Percentiles rank a stretch among this genome's conserved stretches.
Conservation (phyloP, 1,140 invertebrate genomes). For the Drosophila saltans region DNA sequence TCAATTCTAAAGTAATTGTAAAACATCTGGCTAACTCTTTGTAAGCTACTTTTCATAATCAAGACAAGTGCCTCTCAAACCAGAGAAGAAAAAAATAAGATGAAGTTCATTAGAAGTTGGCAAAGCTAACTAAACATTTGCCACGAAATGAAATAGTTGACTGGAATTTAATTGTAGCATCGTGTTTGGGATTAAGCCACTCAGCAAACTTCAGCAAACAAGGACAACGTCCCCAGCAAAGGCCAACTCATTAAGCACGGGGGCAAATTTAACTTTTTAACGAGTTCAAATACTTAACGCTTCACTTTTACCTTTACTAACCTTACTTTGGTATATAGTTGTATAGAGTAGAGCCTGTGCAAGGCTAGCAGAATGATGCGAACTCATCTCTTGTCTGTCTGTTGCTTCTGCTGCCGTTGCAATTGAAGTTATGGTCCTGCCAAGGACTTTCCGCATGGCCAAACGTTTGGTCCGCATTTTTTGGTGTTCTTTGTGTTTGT, state of each 20-base stretch:
- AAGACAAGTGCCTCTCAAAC: neutral
- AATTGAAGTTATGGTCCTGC: constrained; percentile 32
- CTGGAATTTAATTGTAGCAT: constrained; percentile 54
- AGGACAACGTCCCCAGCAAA: constrained; percentile 5
- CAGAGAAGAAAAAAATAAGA: too few species aligned
- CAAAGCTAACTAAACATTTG: constrained; percentile 7
- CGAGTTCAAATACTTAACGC: constrained; percentile 29
- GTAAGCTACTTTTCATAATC: neutral
- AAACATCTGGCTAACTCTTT: neutral
- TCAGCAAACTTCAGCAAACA: constrained; percentile 47
- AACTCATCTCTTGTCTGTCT: constrained; percentile 33
- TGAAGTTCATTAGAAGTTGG: neutral
- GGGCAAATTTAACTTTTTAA: constrained; percentile 40
- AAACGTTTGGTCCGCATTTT: constrained; percentile 46
- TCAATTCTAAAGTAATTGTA: neutral
- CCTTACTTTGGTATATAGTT: too few species aligned
- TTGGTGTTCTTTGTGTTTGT: constrained; percentile 30
- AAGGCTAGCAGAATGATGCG: constrained; percentile 57
- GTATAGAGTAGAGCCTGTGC: constrained; percentile 41
- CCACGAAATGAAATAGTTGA: constrained; percentile 33
- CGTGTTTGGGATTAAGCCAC: constrained; percentile 50
- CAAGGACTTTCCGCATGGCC: constrained; percentile 37
- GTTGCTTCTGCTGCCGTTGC: constrained; percentile 39
- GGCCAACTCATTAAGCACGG: constrained; percentile 24
- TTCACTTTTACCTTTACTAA: neutral